Conservation (phyloP, 1,140 invertebrate species). For the Homarus americanus region DNA sequence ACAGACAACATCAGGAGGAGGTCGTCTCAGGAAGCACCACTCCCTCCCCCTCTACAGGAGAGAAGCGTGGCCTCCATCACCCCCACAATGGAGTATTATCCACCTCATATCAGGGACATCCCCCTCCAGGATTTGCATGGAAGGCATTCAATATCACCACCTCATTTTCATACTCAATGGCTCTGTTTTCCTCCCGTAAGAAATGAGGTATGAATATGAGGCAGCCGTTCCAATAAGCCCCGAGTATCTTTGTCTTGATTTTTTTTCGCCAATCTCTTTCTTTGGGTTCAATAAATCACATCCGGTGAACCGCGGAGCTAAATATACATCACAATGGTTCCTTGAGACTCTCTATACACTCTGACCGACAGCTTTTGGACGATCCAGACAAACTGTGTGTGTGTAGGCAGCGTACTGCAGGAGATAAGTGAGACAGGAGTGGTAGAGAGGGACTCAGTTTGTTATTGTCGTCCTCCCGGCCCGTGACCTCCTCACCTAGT, state of each 20-base stretch:
- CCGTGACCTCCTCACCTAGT: too few relatives aligned
- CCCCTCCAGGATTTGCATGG: constrained; percentile 60
- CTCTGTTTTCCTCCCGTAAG: constrained; percentile 49
- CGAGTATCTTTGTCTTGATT: not conserved
- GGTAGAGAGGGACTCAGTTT: too few relatives aligned
- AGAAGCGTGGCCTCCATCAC: too few relatives aligned
- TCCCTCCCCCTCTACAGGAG: too few relatives aligned
- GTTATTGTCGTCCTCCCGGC: too few relatives aligned
- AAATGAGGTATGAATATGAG: constrained; percentile 28
- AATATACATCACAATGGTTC: constrained; percentile 6
- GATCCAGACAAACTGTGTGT: too few relatives aligned
- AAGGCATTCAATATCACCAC: constrained; percentile 49
- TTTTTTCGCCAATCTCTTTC: not conserved
- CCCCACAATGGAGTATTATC: constrained; percentile 54
- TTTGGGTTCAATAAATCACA: not conserved
- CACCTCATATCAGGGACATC: constrained; percentile 8
- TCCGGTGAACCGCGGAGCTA: not conserved
- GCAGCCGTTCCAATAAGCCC: constrained; percentile 12
- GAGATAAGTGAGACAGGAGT: too few relatives aligned
- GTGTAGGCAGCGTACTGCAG: too few relatives aligned
- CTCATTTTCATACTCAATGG: constrained; percentile 62
- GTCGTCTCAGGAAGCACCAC: not conserved
- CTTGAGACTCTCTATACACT: too few relatives aligned
- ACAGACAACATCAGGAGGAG: too few relatives aligned
- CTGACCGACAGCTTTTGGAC: too few relatives aligned